These are phyloP conservation scores for Argyrosomus japonicus DNA, from an alignment of 2,113 vertebrate genomes.

Conservation along the genomic window DNA sequence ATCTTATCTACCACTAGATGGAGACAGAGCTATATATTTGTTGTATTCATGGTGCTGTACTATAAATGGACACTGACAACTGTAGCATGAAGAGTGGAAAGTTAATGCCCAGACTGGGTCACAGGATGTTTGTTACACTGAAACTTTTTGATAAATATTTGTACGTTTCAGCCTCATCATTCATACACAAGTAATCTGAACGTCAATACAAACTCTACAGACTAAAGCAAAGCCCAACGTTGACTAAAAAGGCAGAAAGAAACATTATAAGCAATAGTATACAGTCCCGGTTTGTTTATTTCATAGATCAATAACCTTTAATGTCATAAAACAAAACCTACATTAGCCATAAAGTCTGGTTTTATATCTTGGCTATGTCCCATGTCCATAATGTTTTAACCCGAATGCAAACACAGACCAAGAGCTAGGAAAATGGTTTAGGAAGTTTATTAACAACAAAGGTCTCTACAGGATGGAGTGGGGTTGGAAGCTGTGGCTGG, in stretches of 20 bases:
- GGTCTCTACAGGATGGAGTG: too few species aligned
- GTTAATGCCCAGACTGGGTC: not conserved
- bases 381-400: too few species aligned
- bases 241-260: not conserved
- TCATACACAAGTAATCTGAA: not conserved
- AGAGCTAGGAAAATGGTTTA: too few species aligned
- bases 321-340: not conserved
- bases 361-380: not conserved
- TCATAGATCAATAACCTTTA: not conserved
- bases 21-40: constrained; percentile 15
- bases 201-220: not conserved
- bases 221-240: not conserved
- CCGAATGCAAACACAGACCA: too few species aligned
- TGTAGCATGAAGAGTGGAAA: too few species aligned
- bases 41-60: not conserved
- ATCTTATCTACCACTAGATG: constrained; percentile 37
- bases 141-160: not conserved
- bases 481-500: too few species aligned
- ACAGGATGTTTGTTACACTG: not conserved
- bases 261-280: not conserved
- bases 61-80: not conserved
- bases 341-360: not conserved
- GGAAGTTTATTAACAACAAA: too few species aligned
- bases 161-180: not conserved
- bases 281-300: not conserved